Conservation (phyloP, 2,888 invertebrate species). For the Timema podura region DNA sequence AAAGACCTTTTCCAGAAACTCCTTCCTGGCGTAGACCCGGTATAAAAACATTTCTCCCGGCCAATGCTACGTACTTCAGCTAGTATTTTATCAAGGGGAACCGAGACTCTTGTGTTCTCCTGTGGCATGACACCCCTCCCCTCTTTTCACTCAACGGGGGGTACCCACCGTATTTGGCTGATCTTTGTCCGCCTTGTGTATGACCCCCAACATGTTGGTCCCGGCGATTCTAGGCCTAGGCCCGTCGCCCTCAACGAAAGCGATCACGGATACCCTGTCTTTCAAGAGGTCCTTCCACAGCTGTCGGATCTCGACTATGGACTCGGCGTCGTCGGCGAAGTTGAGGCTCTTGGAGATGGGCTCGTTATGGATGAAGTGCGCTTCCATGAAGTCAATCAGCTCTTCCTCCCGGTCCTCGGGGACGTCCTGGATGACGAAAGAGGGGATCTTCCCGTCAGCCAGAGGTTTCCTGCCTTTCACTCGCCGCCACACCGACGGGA, state of each 20-base stretch:
- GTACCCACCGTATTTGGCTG: neutral
- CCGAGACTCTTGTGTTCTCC: no score
- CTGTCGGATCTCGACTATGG: constrained; percentile 12
- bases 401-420: constrained; percentile 46
- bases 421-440: constrained; percentile 52
- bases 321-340: neutral
- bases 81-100: no score
- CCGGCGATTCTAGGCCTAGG: constrained; percentile 40
- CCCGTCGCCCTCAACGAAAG: constrained; percentile 40
- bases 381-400: constrained; percentile 44
- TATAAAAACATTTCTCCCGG: no score
- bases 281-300: constrained; percentile 36
- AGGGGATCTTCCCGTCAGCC: constrained; percentile 39
- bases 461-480: constrained; percentile 42
- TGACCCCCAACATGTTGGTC: constrained; percentile 31
- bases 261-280: constrained; percentile 41
- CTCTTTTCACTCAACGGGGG: no score
- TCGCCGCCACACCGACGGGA: constrained; percentile 47
- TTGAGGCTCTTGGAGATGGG: constrained; percentile 13
- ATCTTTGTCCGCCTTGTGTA: neutral
- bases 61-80: no score
- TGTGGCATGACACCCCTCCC: no score
- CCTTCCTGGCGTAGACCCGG: no score
- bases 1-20: no score
- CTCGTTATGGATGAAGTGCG: constrained; percentile 20